A percentile compares a stretch with the other conserved stretches of the same genome.
Evolutionary conservation across 2,113 vertebrate genomes (phyloP).

Genomic region (Menidia beryllina): DNA sequence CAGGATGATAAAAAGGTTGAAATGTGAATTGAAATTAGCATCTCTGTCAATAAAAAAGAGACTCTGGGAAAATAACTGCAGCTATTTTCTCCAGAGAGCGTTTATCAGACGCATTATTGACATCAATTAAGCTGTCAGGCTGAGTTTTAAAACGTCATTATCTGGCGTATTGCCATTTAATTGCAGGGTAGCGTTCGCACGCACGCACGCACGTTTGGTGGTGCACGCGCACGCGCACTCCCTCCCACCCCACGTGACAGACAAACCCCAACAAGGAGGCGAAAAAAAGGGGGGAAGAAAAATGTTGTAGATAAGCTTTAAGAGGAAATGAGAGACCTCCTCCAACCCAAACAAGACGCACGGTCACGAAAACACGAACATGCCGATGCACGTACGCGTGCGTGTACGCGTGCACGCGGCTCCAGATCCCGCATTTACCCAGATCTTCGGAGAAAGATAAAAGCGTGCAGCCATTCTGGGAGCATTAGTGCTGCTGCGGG

Average conservation of each 20-base stretch:
- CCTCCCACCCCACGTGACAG: not conserved
- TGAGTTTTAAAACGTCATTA: conserved; percentile 11
- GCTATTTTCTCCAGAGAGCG: conserved; percentile 3
- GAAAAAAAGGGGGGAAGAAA: conserved; percentile 23
- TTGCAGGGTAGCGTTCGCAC: not conserved
- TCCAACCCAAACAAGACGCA: conserved; percentile 40
- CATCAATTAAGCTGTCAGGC: conserved; percentile 36
- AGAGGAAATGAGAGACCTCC: conserved; percentile 71
- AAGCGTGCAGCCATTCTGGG: conserved; percentile 52
- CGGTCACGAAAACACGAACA: conserved; percentile 16
- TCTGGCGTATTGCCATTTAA: not conserved
- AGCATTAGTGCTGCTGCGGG: conserved; percentile 61
- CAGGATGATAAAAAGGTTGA: not conserved
- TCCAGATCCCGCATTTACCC: conserved; percentile 26
- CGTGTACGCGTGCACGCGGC: conserved; percentile 11
- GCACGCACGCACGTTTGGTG: not conserved
- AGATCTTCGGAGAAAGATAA: conserved; percentile 64
- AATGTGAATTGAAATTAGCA: not conserved
- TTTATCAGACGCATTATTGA: conserved; percentile 22
- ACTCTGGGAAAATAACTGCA: not conserved
- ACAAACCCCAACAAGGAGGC: conserved; percentile 18
- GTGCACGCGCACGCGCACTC: not conserved
- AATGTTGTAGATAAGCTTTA: conserved; percentile 43
- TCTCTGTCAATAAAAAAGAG: not conserved
- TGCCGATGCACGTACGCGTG: not conserved